Conservation (phyloP, 2,888 invertebrate species). For the Trachelus stipa region DNA sequence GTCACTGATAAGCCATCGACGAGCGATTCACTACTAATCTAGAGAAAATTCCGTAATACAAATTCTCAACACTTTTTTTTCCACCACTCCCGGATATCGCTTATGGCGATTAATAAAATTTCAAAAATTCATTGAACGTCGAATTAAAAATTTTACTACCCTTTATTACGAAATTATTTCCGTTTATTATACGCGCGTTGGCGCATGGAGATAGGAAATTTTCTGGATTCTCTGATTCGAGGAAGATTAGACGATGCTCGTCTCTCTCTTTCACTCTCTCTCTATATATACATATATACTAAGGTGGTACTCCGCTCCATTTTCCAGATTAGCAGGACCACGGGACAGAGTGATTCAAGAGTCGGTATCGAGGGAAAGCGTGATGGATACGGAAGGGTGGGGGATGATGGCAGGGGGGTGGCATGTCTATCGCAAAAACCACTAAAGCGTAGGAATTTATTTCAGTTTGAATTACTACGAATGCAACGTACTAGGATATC, state of each 20-base stretch:
- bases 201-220: conserved; percentile 29
- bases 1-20: neutral
- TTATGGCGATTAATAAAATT: too few relatives aligned
- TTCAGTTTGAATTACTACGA: neutral
- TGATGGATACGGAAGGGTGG: neutral
- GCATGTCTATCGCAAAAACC: conserved; percentile 22
- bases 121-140: too few relatives aligned
- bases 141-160: too few relatives aligned
- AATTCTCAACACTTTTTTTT: too few relatives aligned
- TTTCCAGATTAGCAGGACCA: conserved; percentile 46
- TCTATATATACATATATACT: neutral
- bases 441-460: conserved; percentile 3
- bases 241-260: conserved; percentile 36
- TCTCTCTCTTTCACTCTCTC: conserved; percentile 18
- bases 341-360: neutral
- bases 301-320: conserved; percentile 37
- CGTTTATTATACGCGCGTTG: too few relatives aligned
- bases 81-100: too few relatives aligned
- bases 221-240: conserved; percentile 40
- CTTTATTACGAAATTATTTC: too few relatives aligned
- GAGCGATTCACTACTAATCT: neutral
- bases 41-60: too few relatives aligned
- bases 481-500: neutral
- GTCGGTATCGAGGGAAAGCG: neutral
- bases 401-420: neutral